Evolutionary conservation across 2,797 vertebrate genomes (phyloP), one percentile per base, ranked within the genome.

Genomic region (Eupleurogrammus muticus): DNA sequence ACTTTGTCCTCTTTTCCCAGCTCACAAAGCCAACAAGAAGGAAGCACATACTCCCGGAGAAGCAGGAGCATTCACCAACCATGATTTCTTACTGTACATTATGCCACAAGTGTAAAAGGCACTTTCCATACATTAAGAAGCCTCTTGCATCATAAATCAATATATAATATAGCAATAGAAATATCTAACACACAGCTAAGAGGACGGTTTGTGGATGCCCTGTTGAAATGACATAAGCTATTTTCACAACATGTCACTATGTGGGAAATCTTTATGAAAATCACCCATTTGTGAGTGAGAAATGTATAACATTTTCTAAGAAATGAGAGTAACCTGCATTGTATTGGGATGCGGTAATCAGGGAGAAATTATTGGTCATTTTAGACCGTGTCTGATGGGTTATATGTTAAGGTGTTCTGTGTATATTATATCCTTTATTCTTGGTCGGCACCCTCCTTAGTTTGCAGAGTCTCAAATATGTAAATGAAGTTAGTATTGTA

Each of bases 321-420:
- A 90, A 89, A 84, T 83, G 84, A 87, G 61, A 85, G 44, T 84
- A 80, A 78, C 55, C 72, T 85, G 85, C 76, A 85, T 80, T 85
- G 84, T 80, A 78, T 90, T 87, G 88, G 76, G 89, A 87, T 84
- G 67, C 60, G 59, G 85, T 85, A 85, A 92, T 92, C 90, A 86
- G 87, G 90, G 85, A 87, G 81, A 85, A 79, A 76, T 83, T 78
- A 82, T 87, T 81, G 91, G 86, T 92, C 87, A 87, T 90, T 91
- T 90, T 85, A 68, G 85, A 92, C 87, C 85, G 46, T 52, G 70
- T 83, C 81, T 77, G 88, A 84, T 83, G 84, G 77, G 51, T 75
- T 82, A 61, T 82, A 77, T 77, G 71, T 82, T 47, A 52, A 73
- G 67, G 46, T 83, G 75, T 81, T 82, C 60, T 79, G 38, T 92